phyloP scores from a whole-genome alignment of 1,140 invertebrate species.

The Zaprionus davidi region DNA sequence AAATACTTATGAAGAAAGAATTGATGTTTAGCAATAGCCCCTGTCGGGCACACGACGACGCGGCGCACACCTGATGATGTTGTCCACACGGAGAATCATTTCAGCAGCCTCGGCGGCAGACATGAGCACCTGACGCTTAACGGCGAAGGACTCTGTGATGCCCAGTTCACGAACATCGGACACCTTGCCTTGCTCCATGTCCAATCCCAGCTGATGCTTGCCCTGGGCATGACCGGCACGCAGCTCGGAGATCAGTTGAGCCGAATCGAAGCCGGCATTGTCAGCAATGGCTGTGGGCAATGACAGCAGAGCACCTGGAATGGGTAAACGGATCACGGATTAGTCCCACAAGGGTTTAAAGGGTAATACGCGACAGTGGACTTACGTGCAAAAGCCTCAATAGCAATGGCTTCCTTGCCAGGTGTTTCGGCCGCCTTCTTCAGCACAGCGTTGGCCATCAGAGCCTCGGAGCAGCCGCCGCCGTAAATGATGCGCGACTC shows the following conservation, averaged over 20 bases:
- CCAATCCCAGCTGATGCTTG: constrained; percentile 91
- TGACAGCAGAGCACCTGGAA: constrained; percentile 90
- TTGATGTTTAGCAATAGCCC: constrained; percentile 90
- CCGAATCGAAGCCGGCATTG: constrained; percentile 99
- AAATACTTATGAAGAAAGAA: constrained; percentile 68
- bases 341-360: background rate
- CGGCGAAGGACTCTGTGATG: constrained; percentile 98
- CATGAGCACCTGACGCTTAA: constrained; percentile 97
- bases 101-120: constrained; percentile 99
- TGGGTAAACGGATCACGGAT: background rate
- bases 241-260: constrained; percentile 95
- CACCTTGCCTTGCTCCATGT: constrained; percentile 94
- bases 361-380: background rate
- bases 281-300: constrained; percentile 98
- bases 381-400: constrained; percentile 95
- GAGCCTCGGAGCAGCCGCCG: constrained; percentile 96
- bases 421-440: constrained; percentile 94
- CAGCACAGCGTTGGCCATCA: constrained; percentile 97
- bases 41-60: constrained; percentile 94
- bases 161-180: constrained; percentile 95
- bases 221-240: constrained; percentile 94
- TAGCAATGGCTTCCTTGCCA: constrained; percentile 98
- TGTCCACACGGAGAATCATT: constrained; percentile 99
- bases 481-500: constrained; percentile 96
- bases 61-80: constrained; percentile 98